Evolutionary conservation across 2,113 vertebrate genomes (phyloP).

Genomic region (Propithecus coquereli): DNA sequence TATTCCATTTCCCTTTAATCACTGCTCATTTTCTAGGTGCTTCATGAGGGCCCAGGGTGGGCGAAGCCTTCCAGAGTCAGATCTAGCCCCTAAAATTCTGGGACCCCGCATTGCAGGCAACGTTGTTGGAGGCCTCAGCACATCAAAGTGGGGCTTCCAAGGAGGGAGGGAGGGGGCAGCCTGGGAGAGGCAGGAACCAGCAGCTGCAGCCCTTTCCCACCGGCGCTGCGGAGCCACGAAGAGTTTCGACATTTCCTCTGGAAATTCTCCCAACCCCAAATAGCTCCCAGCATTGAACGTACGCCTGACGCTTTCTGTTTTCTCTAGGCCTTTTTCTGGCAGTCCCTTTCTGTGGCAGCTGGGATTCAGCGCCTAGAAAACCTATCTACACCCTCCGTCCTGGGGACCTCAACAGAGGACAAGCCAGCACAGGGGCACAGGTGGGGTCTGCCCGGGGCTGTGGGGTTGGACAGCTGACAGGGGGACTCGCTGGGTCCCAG

Average conservation of each 20-base stretch:
- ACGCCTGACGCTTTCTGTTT: background rate
- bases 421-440: background rate
- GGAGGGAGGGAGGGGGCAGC: background rate
- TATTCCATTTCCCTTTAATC: background rate
- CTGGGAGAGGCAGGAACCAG: background rate
- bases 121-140: too few species aligned
- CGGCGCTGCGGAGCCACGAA: background rate
- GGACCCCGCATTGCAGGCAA: background rate
- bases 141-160: background rate
- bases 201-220: background rate
- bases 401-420: background rate
- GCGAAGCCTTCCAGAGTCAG: background rate
- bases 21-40: background rate
- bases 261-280: conserved; percentile 22
- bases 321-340: background rate
- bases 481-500: background rate
- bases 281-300: background rate
- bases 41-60: background rate
- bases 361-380: background rate
- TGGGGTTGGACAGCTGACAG: background rate
- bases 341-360: background rate
- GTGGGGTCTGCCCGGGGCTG: background rate
- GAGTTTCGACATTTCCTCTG: background rate
- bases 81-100: background rate
- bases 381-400: background rate